Base-by-base conservation (phyloP, 2,888 invertebrate species). In the Cataglyphis albicans region DNA sequence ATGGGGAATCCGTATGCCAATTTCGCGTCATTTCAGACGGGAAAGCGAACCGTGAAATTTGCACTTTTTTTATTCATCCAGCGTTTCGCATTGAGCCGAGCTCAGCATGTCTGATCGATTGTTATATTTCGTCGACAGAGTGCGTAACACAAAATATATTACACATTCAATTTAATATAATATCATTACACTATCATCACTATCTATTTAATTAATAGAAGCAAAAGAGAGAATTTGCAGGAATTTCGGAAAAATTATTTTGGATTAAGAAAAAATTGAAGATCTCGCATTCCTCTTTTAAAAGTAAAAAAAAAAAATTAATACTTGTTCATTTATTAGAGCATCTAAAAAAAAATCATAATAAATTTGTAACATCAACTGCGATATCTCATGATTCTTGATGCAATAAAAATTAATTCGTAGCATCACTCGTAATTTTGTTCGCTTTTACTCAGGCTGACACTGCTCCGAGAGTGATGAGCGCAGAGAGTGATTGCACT, bases 51-150 rank as follows among this genome's bases (percentile, higher is more conserved):
- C 32, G 44, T 59, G 5, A 72, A 72, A 80, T 80, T 80, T 25
- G 59, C 73, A 73, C 73, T 80, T 80, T 76, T 76, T 59, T 72
- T 0, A 80, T 72, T 72, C 72, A 72, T 70, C 18, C 59, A 38
- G 65, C 32, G 70, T 70, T 70, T 41, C 18, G 15, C 18, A 59
- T 72, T 70, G 72, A 80, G 44, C 73, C 25, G 76, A 76, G 38
- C 41, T 57, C 78, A 72, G 35, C 44, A 35, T 21, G n/a, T 41
- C 18, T 80, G 78, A 80, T 80, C 72, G 78, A 80, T 80, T 59
- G 59, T 73, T 59, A 25, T 73, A 38, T 72, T 59, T 44, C 7
- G 59, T 52, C 73, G 35, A 59, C 73, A 59, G 10, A 21, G 38
- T 76, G 55, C 41, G 32, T 72, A 72, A 72, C 41, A 29, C 21